These are phyloP conservation scores for Penaeus japonicus DNA, from an alignment of 1,140 invertebrate genomes.

Conservation along the genomic window DNA sequence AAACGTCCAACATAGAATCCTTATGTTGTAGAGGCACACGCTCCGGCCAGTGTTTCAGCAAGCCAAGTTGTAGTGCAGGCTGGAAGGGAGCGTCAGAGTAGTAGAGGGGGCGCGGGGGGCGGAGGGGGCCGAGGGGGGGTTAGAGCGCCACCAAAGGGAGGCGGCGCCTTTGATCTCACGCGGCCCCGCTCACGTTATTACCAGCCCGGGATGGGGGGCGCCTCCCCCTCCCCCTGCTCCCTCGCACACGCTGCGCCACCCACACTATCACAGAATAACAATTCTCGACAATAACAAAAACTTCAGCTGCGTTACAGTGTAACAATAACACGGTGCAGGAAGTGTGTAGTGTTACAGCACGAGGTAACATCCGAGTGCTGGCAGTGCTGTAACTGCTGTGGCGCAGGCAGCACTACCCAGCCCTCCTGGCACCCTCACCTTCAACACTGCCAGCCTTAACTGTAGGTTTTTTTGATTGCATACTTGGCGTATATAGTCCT, in stretches of 20 bases:
- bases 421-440: too few species aligned
- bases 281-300: background rate
- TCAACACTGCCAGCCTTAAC: too few species aligned
- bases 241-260: too few species aligned
- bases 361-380: background rate
- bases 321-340: background rate
- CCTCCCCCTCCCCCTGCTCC: background rate
- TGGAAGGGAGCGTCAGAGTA: background rate
- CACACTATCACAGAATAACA: too few species aligned
- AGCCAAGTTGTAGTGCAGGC: background rate
- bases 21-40: too few species aligned
- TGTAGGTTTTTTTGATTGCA: too few species aligned
- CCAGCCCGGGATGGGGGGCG: slow-evolving; percentile 24
- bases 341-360: too few species aligned
- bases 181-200: slow-evolving; percentile 55
- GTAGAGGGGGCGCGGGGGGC: background rate
- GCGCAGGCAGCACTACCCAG: background rate
- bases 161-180: slow-evolving; percentile 51
- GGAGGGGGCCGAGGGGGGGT: background rate
- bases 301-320: slow-evolving; percentile 10
- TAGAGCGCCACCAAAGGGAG: slow-evolving; percentile 46
- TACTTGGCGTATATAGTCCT: background rate
- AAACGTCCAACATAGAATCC: too few species aligned
- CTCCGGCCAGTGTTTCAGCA: too few species aligned
- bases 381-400: background rate